Evolutionary conservation across 2,113 vertebrate species (phyloP), one percentile per base, ranked within the genome.

Genomic region (Grantiella picta): DNA sequence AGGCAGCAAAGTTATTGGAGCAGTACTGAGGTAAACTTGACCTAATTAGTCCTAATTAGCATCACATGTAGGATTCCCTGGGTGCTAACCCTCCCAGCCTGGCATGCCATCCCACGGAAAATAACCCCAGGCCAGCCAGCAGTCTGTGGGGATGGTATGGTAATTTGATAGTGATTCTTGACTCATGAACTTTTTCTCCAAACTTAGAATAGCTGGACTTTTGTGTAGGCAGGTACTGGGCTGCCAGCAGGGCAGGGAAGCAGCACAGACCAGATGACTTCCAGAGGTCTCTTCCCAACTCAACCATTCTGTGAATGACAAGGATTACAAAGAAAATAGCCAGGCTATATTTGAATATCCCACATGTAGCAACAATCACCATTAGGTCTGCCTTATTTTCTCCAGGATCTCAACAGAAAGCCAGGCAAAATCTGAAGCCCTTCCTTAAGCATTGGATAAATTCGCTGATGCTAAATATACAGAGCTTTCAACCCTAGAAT

Each of bases 321-420:
- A 54, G 7, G 11, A 13, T n/a, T 53, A 60, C 1, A 2, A 56
- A 29, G 28, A 79, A 82, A 57, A 87, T 36, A 11, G 12, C 12
- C 33, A 38, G 16, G 44, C 29, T 71, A 1, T 57, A 23, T 36
- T 35, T 5, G n/a, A 57, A 24, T 50, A 71, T 18, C 21, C 36
- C 18, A 72, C 76, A 79, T 38, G 9, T 18, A 85, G 11, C 7
- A 82, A 16, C 0, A 5, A 17, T 59, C 0, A 0, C 23, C 23
- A 25, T 82, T 24, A 29, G 27, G 36, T 16, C n/a, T 42, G 21
- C 12, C 25, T 80, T 27, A 50, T 85, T 45, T 76, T 3, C 38
- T 91, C 12, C 73, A 87, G 49, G 6, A 65, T 69, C 66, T 71
- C 56, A 71, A 53, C 35, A 72, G 42, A 90, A 76, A 87, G n/a